A percentile compares a stretch with the other conserved stretches of the same genome.
These are phyloP conservation scores for Cossypha polioptera DNA, from an alignment of 2,797 vertebrate genomes.

Conservation along the genomic window DNA sequence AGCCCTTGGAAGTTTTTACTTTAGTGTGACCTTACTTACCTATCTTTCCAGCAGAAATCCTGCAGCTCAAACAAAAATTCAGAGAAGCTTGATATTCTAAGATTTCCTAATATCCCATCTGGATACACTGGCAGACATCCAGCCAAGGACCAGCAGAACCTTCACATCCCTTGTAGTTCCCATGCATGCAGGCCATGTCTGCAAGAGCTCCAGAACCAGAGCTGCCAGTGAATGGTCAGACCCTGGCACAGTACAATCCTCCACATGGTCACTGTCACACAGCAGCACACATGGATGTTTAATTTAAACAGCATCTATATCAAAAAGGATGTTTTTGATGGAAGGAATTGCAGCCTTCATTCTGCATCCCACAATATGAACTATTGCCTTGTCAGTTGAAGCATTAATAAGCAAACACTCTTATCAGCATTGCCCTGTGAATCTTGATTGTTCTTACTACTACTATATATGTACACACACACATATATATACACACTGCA, in stretches of 20 bases:
- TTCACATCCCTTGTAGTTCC: accelerated
- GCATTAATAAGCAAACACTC: neutral
- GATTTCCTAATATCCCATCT: neutral
- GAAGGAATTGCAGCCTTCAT: neutral
- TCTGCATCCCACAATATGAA: neutral
- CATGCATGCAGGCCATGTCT: neutral
- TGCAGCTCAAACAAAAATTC: neutral
- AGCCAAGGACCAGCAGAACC: neutral
- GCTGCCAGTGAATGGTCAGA: neutral
- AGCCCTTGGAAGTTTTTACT: neutral
- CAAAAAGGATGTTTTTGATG: neutral
- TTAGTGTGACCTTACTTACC: neutral
- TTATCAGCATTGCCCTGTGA: neutral
- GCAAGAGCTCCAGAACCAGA: neutral
- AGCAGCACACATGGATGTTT: neutral
- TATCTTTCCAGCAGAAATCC: neutral
- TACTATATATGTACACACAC: no score
- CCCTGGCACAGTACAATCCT: neutral
- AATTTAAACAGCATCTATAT: neutral
- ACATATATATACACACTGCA: accelerated
- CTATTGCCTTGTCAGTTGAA: neutral
- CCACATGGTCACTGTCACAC: neutral
- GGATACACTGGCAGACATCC: neutral
- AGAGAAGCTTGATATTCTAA: neutral
- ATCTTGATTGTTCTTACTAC: neutral